Evolutionary conservation across 2,113 vertebrate genomes (phyloP).

Genomic region (Atrichornis clamosus): DNA sequence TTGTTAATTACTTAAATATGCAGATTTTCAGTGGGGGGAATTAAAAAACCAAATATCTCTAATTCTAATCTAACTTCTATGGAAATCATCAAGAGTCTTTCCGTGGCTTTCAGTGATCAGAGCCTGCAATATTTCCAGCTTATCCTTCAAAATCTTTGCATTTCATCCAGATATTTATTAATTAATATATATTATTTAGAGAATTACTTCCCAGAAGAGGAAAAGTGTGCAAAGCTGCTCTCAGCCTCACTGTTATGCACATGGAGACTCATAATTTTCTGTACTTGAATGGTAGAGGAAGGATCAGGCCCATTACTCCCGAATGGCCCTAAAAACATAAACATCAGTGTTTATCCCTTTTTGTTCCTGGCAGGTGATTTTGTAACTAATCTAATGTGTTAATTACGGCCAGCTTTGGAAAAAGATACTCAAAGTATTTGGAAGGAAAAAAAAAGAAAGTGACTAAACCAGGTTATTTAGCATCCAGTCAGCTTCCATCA

Average conservation of each 20-base stretch:
- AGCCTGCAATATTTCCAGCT: neutral
- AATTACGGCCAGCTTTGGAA: neutral
- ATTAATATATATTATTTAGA: neutral
- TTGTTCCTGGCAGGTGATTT: neutral
- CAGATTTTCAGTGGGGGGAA: neutral
- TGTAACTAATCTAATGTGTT: conserved; percentile 12
- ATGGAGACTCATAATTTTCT: neutral
- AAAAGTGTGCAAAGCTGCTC: neutral
- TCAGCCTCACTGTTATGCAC: neutral
- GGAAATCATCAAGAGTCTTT: neutral
- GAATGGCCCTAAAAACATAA: neutral
- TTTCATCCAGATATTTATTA: neutral
- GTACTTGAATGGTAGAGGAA: neutral
- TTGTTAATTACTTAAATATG: neutral
- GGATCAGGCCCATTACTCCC: neutral
- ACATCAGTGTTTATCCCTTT: neutral
- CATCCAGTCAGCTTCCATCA: conserved; percentile 34
- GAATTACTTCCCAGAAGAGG: neutral
- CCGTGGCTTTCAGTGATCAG: neutral
- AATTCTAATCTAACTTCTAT: neutral
- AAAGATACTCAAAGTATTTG: neutral
- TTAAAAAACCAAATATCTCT: neutral
- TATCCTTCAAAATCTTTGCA: neutral
- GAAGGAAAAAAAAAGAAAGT: neutral
- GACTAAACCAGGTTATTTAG: conserved; percentile 21